Percentiles rank a stretch among this genome's conserved stretches.
These are phyloP conservation scores for Scytalopus superciliaris DNA, from an alignment of 2,113 vertebrate genomes.

Conservation along the genomic window DNA sequence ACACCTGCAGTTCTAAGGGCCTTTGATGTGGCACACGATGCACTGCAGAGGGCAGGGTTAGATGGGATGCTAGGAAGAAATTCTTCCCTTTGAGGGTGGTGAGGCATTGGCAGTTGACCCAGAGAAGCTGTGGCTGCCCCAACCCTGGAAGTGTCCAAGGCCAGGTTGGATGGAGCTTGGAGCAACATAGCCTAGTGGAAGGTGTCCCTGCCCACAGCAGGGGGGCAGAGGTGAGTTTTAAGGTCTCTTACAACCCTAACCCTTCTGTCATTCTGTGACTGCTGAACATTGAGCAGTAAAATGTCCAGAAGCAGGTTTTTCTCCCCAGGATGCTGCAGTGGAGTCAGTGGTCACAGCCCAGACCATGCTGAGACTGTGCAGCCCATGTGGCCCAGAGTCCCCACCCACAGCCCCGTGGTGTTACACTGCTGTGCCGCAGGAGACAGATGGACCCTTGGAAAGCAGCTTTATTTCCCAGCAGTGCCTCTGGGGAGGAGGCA, in stretches of 20 bases:
- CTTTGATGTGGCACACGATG: neutral
- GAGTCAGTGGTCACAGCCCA: neutral
- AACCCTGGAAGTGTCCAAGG: neutral
- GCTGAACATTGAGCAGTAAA: neutral
- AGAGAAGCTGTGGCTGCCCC: neutral
- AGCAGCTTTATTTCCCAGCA: neutral
- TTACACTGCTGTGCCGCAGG: neutral
- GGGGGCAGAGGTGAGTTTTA: neutral
- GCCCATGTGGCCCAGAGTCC: rapidly evolving
- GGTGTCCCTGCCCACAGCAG: too few species aligned
- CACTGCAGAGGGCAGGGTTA: neutral
- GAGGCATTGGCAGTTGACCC: neutral
- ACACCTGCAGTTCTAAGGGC: neutral
- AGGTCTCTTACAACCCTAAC: neutral
- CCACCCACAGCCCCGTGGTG: neutral
- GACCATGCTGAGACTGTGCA: neutral
- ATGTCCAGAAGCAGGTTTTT: neutral
- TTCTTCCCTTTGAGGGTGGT: neutral
- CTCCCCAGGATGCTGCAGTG: rapidly evolving
- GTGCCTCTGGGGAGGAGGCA: neutral
- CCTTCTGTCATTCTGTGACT: neutral
- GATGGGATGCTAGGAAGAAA: neutral
- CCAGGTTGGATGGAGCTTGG: rapidly evolving
- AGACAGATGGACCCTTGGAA: neutral
- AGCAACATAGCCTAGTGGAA: neutral